Percentiles rank a stretch among this genome's conserved stretches.
phyloP scores from a whole-genome alignment of 2,797 vertebrate species.

The Enoplosus armatus region DNA sequence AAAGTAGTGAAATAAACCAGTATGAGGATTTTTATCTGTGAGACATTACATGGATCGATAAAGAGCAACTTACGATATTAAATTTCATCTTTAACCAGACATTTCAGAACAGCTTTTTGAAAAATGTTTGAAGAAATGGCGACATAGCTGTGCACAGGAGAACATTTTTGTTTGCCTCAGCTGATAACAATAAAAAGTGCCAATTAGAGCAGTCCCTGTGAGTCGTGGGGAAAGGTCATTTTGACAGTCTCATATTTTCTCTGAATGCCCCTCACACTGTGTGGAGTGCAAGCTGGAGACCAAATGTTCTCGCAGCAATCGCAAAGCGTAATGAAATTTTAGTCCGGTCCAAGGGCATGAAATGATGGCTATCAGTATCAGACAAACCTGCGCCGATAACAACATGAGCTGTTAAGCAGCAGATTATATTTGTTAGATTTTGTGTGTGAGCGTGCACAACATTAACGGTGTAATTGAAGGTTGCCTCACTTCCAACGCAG shows the following conservation, averaged over 20 bases:
- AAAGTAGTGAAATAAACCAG: constrained; percentile 67
- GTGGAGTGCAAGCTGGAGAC: constrained; percentile 49
- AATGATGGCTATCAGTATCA: constrained; percentile 63
- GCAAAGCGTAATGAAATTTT: constrained; percentile 60
- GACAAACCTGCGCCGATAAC: constrained; percentile 50
- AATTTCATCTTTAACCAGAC: constrained; percentile 74
- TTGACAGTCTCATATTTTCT: constrained; percentile 75
- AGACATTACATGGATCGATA: constrained; percentile 69
- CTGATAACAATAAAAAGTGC: constrained; percentile 76
- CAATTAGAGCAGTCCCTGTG: constrained; percentile 74
- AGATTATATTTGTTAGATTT: constrained; percentile 61
- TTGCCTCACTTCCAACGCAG: constrained; percentile 10
- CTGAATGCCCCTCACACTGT: constrained; percentile 57
- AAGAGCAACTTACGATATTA: constrained; percentile 60
- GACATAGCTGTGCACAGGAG: constrained; percentile 33
- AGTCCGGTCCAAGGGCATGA: constrained; percentile 50
- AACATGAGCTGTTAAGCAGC: constrained; percentile 45
- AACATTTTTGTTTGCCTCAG: constrained; percentile 59
- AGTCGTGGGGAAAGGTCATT: constrained; percentile 79
- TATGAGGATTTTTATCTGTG: constrained; percentile 68
- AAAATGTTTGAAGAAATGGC: constrained; percentile 32
- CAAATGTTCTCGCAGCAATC: constrained; percentile 52
- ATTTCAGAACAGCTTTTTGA: constrained; percentile 20
- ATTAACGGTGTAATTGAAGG: constrained; percentile 42
- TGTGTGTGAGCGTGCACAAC: constrained; percentile 32